Base-by-base conservation (phyloP, 2,888 invertebrate genomes). In the Drosophila percnosoma region DNA sequence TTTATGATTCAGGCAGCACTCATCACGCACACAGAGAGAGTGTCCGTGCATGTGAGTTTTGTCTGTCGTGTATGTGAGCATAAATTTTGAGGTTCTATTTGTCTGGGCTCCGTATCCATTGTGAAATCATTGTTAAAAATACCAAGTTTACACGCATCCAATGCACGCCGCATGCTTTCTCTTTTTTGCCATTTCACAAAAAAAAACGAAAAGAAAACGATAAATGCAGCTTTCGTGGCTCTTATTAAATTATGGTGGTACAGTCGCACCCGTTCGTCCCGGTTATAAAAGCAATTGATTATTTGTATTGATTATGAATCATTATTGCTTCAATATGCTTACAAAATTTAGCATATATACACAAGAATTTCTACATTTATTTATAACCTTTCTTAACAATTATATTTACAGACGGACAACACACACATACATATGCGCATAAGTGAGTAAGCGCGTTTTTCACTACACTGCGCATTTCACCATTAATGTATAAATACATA, bases 161-260 rank as follows among this genome's bases (percentile, higher is more conserved):
- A 36, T 58, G 45, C 45, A 34, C 49, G 42, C 4, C 36, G 13
- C 27, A 58, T 31, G 62, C 33, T 59, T 58, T 54, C 54, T 49
- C 57, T 34, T 51, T 36, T 52, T 36, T 11, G 48, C 36, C 34
- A 72, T 62, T 61, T 27, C 1, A 45, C 4, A 45, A 45, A 24
- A 45, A 29, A 1, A 15, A 11, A 24, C 24, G 10, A 45, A 33
- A 51, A 42, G 10, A 29, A 52, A 24, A 61, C 38, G 48, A 67
- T 21, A 29, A 40, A 45, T 24, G 29, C 18, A n/a, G 27, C n/a
- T 49, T 62, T 68, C 65, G 40, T 53, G 34, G 63, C 49, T 64
- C 60, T 85, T 77, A 72, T 74, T 82, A 45, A 77, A 86, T 79
- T 82, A 71, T 61, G 54, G 53, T 24, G 59, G 88, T 83, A 83